Percentiles rank a stretch among this genome's conserved stretches.
Conservation (phyloP, 2,113 vertebrate species). For the Phoenicopterus ruber region DNA sequence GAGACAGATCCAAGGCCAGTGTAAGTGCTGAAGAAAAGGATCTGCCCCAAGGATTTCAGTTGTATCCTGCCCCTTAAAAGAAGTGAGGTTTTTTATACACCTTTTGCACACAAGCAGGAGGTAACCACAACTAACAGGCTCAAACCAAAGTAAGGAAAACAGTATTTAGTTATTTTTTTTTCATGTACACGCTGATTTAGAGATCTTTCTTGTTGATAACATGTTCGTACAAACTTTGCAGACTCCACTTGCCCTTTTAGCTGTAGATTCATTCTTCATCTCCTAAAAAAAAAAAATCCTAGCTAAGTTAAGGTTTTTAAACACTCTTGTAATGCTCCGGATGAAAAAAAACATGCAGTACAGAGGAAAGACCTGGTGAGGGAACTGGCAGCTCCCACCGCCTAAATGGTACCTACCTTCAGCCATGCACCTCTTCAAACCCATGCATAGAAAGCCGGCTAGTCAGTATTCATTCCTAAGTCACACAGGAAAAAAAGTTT, state of each 20-base stretch:
- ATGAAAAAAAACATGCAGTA: background rate
- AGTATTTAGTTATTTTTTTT: background rate
- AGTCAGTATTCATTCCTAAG: background rate
- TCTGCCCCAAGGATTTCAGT: background rate
- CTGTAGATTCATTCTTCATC: background rate
- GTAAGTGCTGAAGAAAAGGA: background rate
- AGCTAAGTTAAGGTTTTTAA: background rate
- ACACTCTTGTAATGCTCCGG: background rate
- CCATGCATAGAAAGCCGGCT: background rate
- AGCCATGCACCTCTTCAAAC: background rate
- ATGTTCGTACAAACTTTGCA: background rate
- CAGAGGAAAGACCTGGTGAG: background rate
- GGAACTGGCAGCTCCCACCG: background rate
- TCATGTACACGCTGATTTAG: background rate
- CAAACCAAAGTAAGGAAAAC: background rate
- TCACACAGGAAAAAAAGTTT: background rate
- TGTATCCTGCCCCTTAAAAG: background rate
- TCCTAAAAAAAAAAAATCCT: background rate
- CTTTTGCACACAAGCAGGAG: background rate
- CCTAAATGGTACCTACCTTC: background rate
- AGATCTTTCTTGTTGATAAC: background rate
- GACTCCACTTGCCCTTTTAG: background rate
- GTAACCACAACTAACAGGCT: background rate
- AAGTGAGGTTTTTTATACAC: background rate
- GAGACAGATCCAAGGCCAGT: background rate